These are phyloP conservation scores for Phalloptychus januarius DNA, from an alignment of 2,797 vertebrate genomes.

Conservation along the genomic window DNA sequence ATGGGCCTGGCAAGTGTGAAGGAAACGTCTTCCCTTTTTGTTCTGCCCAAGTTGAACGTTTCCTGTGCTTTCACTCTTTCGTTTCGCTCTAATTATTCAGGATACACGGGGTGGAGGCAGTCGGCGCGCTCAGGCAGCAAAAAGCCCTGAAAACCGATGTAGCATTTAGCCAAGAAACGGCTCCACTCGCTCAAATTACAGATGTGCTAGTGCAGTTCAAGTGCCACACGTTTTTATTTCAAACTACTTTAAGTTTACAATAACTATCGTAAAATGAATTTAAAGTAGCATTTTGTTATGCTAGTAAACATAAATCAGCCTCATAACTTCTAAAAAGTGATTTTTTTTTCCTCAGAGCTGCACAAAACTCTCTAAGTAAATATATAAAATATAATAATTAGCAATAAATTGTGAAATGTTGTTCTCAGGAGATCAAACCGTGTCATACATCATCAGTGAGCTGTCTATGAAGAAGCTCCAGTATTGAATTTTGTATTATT, in stretches of 20 bases:
- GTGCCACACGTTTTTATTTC: neutral
- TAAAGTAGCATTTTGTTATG: neutral
- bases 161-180: conserved; percentile 4
- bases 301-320: neutral
- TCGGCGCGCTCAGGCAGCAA: conserved; percentile 2
- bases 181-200: neutral
- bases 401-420: neutral
- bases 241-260: neutral
- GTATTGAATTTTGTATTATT: neutral
- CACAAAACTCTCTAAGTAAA: neutral
- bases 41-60: conserved; percentile 62
- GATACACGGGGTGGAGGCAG: conserved; percentile 35
- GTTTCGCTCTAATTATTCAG: conserved; percentile 56
- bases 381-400: neutral
- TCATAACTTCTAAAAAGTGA: neutral
- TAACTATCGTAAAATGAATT: neutral
- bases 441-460: neutral
- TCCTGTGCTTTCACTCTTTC: conserved; percentile 70
- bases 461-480: neutral
- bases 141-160: conserved; percentile 25
- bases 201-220: neutral
- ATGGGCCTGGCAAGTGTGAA: conserved; percentile 51
- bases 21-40: conserved; percentile 57
- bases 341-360: neutral
- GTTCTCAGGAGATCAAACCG: neutral